Base-by-base conservation (phyloP, 2,888 invertebrate genomes). In the Sphecodes monilicornis region DNA sequence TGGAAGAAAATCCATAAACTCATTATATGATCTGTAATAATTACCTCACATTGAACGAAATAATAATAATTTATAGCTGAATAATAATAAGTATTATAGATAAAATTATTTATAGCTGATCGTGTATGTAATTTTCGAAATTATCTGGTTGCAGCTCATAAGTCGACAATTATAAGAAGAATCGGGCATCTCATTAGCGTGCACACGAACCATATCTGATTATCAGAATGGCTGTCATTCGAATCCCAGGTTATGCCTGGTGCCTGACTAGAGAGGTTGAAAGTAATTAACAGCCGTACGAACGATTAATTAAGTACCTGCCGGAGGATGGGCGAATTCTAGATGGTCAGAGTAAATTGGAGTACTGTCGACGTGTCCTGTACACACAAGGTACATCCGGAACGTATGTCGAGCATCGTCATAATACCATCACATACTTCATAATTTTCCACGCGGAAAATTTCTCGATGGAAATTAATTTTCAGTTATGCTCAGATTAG, bases 291-390 rank as follows among this genome's bases (percentile, higher is more conserved):
- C 80, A 76, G 22, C 82, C 79, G 86, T 81, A 90, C 83, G 87
- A 83, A 89, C 89, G 87, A 90, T 90, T 90, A 90, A 90, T 90
- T 90, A 90, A 88, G 89, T 90, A 89, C 82, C 85, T 82, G 87
- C 72, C 76, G 69, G 82, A 76, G 84, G 82, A 87, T 88, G 88
- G 81, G 74, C 85, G 83, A 89, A 90, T 88, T 80, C 87, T 87
- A 86, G 84, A 82, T 83, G 78, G 77, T 73, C 72, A 82, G 74
- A 86, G 78, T 80, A 88, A 90, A 90, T 90, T 90, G 87, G 85
- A 88, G 88, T 77, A 77, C 82, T 78, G 81, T 82, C 73, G 77
- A 85, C 76, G 80, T 70, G 89, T 70, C 50, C 82, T 32, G 41
- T 73, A 76, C 76, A 69, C 57, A 73, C 43, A 66, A 32, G n/a